Conservation (phyloP, 2,797 vertebrate genomes). For the Rhadinocentrus ornatus region DNA sequence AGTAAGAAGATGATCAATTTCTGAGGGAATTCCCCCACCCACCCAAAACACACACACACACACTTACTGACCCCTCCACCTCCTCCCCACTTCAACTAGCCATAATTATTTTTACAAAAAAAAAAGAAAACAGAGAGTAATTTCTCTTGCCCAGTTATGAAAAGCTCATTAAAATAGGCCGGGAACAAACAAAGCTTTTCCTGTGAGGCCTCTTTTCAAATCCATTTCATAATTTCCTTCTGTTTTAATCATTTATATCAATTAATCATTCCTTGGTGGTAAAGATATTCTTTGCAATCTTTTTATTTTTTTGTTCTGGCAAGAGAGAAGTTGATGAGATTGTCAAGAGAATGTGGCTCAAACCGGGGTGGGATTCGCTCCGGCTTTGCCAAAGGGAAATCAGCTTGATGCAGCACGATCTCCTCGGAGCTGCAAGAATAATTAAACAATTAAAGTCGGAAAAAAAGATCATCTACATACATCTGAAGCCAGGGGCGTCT, state of each 20-base stretch:
- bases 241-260: conserved; percentile 99
- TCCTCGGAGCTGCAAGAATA: conserved; percentile 87
- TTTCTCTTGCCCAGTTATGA: conserved; percentile 97
- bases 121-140: conserved; percentile 82
- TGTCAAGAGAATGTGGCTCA: conserved; percentile 88
- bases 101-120: conserved; percentile 92
- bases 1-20: conserved; percentile 73
- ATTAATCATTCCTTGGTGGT: conserved; percentile 99
- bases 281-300: conserved; percentile 94
- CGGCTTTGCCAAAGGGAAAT: conserved; percentile 93
- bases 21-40: conserved; percentile 57
- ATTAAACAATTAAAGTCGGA: conserved; percentile 96
- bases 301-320: conserved; percentile 80
- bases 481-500: conserved; percentile 82
- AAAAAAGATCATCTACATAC: conserved; percentile 93
- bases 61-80: conserved; percentile 66
- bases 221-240: conserved; percentile 94
- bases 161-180: conserved; percentile 98
- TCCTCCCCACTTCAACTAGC: conserved; percentile 84
- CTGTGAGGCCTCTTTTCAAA: conserved; percentile 96
- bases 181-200: conserved; percentile 98
- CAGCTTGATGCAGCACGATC: conserved; percentile 88
- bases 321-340: conserved; percentile 73
- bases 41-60: not conserved
- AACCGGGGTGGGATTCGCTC: conserved; percentile 88